Conservation (phyloP, 1,140 invertebrate genomes). For the Drosophila arawakana region DNA sequence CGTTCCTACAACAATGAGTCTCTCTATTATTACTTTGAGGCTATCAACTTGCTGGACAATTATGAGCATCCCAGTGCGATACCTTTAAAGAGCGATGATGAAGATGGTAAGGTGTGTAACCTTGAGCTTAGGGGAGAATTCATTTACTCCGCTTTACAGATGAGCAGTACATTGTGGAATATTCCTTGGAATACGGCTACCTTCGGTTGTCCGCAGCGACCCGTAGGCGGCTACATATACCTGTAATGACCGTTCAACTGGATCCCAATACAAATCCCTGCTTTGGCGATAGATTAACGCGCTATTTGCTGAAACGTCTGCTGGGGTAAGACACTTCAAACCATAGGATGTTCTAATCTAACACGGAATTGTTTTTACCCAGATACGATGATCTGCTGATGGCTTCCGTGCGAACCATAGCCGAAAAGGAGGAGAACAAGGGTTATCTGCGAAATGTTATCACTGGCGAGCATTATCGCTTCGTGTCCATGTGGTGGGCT, state of each 20-base stretch:
- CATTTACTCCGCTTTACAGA: slow-evolving; percentile 86
- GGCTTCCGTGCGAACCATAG: slow-evolving; percentile 97
- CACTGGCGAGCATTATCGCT: slow-evolving; percentile 99
- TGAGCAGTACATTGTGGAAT: slow-evolving; percentile 98
- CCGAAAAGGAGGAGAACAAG: slow-evolving; percentile 98
- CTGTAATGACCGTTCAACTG: slow-evolving; percentile 95
- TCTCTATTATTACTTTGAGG: slow-evolving; percentile 75
- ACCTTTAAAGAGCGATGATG: slow-evolving; percentile 62
- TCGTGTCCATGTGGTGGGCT: slow-evolving; percentile 99
- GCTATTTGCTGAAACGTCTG: slow-evolving; percentile 96
- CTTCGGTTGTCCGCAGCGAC: slow-evolving; percentile 94
- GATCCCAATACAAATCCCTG: slow-evolving; percentile 95
- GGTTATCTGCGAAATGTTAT: slow-evolving; percentile 98
- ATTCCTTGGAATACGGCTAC: slow-evolving; percentile 98
- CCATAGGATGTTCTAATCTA: background rate
- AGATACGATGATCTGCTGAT: slow-evolving; percentile 97
- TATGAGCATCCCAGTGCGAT: slow-evolving; percentile 66
- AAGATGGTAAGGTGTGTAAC: slow-evolving; percentile 34
- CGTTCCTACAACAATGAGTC: slow-evolving; percentile 71
- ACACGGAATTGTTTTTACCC: background rate
- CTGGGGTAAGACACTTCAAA: slow-evolving; percentile 87
- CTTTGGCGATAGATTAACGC: slow-evolving; percentile 96
- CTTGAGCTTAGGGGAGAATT: background rate
- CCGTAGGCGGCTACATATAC: slow-evolving; percentile 94
- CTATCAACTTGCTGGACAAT: slow-evolving; percentile 63